These are phyloP conservation scores for Gymnocypris eckloni DNA, from an alignment of 2,797 vertebrate genomes.

Conservation along the genomic window DNA sequence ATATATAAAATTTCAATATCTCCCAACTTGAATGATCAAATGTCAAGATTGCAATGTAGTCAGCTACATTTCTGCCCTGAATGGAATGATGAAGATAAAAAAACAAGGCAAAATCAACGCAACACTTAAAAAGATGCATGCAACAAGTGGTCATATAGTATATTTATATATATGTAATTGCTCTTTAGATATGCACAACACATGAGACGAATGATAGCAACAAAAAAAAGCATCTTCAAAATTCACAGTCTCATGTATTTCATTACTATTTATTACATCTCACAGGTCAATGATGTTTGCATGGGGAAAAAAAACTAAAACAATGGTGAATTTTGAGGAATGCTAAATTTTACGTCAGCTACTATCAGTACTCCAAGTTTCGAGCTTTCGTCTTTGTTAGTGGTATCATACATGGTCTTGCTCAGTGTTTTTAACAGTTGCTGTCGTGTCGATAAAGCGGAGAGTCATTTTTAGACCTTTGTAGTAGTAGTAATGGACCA, in stretches of 20 bases:
- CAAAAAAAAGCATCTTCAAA: slow-evolving; percentile 73
- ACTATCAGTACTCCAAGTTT: slow-evolving; percentile 32
- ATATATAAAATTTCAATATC: slow-evolving; percentile 53
- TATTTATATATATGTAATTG: slow-evolving; percentile 66
- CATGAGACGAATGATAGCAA: slow-evolving; percentile 75
- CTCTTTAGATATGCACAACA: slow-evolving; percentile 77
- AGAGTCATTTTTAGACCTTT: slow-evolving; percentile 40
- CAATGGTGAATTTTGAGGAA: slow-evolving; percentile 70
- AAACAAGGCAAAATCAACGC: slow-evolving; percentile 66
- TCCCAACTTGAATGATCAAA: slow-evolving; percentile 55
- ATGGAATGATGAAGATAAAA: slow-evolving; percentile 54
- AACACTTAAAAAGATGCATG: slow-evolving; percentile 80
- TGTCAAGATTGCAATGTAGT: slow-evolving; percentile 57
- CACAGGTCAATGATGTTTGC: slow-evolving; percentile 71
- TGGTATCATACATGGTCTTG: slow-evolving; percentile 43
- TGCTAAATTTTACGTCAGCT: slow-evolving; percentile 46
- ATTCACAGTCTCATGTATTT: slow-evolving; percentile 85
- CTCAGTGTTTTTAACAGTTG: slow-evolving; percentile 45
- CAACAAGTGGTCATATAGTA: slow-evolving; percentile 79
- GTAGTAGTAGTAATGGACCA: slow-evolving; percentile 45
- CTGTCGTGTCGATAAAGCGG: slow-evolving; percentile 43
- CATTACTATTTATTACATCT: slow-evolving; percentile 80
- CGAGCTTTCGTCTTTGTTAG: slow-evolving; percentile 41
- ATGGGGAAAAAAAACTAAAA: slow-evolving; percentile 70
- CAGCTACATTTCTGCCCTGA: slow-evolving; percentile 54